These are phyloP conservation scores for Esox niger DNA, from an alignment of 2,113 vertebrate genomes.

Conservation along the genomic window DNA sequence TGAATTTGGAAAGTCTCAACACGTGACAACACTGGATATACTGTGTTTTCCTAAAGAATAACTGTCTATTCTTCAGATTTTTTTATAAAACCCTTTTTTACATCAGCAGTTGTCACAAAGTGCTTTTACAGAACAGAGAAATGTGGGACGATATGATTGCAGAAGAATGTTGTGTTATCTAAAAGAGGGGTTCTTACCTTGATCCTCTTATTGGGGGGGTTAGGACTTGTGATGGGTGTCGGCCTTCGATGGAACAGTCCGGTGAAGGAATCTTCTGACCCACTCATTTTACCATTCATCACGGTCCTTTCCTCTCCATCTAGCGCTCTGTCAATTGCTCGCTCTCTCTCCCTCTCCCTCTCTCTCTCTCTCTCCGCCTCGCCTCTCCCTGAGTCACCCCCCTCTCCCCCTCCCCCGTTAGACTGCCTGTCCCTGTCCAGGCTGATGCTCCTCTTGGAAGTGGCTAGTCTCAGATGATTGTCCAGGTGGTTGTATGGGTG, in stretches of 20 bases:
- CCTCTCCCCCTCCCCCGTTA: slow-evolving; percentile 74
- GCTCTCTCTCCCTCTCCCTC: slow-evolving; percentile 75
- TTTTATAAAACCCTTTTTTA: no score
- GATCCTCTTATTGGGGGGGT: slow-evolving; percentile 92
- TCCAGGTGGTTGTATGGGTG: slow-evolving; percentile 91
- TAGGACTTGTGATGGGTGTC: slow-evolving; percentile 87
- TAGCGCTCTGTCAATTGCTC: slow-evolving; percentile 71
- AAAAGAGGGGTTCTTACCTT: slow-evolving; percentile 58
- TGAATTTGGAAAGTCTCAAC: no score
- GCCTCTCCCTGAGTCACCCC: slow-evolving; percentile 65
- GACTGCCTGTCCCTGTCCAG: slow-evolving; percentile 74
- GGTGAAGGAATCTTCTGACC: slow-evolving; percentile 84
- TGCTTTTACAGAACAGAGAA: no score
- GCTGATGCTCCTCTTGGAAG: slow-evolving; percentile 77
- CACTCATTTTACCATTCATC: slow-evolving; percentile 87
- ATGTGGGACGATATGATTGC: no score
- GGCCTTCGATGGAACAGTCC: slow-evolving; percentile 91
- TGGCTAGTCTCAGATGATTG: slow-evolving; percentile 89
- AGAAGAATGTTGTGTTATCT: no score
- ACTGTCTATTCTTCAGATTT: no score
- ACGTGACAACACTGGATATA: no score
- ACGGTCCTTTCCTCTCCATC: slow-evolving; percentile 75
- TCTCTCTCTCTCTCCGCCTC: slow-evolving; percentile 75
- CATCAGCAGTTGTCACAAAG: no score
- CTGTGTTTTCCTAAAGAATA: no score